Base-by-base conservation (phyloP, 2,113 vertebrate genomes). In the Chitala chitala region DNA sequence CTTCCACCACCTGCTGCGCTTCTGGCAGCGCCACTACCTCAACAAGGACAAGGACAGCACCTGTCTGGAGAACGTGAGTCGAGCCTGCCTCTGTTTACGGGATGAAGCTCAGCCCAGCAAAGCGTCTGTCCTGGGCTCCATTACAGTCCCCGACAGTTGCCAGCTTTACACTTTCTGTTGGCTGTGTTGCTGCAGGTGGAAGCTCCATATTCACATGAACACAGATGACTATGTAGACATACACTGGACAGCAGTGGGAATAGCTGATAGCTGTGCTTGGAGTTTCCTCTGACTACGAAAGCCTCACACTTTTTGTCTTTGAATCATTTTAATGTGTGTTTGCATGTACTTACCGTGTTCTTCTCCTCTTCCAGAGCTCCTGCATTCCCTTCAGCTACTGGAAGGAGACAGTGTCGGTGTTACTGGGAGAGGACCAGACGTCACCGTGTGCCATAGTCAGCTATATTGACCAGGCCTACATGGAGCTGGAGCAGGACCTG, bases 1-100 rank as follows among this genome's bases (percentile, higher is more conserved):
- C 86, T 98, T 98, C 85, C 94, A 98, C 86, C 95, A 92, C 72
- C 89, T 98, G 61, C 91, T 98, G 83, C 91, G 94, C 77, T 98
- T 98, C 83, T 98, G 96, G 96, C 95, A 98, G 83, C 92, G 94
- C 79, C 96, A 98, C 90, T 98, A 98, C 92, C 93, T 98, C 89
- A 98, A 98, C 88, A 98, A 98, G 87, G 96, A 98, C 80, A 98
- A 98, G 84, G 96, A 98, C 82, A 96, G 95, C 90, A 98, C 94
- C 82, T 98, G 96, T 85, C 89, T 98, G 89, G 96, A 98, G 88
- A 98, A 98, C 24, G 96, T 98, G 82, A 75, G 94, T 91, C 12
- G 5, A 42, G 8, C 15, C 13, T 17, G 29, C 26, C 20, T 7
- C n/a, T 0, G 24, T 7, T 0, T 1, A 22, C 1, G 17, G 22